A percentile compares a stretch with the other conserved stretches of the same genome.
phyloP scores from a whole-genome alignment of 2,113 vertebrate genomes.

The Austrofundulus limnaeus region DNA sequence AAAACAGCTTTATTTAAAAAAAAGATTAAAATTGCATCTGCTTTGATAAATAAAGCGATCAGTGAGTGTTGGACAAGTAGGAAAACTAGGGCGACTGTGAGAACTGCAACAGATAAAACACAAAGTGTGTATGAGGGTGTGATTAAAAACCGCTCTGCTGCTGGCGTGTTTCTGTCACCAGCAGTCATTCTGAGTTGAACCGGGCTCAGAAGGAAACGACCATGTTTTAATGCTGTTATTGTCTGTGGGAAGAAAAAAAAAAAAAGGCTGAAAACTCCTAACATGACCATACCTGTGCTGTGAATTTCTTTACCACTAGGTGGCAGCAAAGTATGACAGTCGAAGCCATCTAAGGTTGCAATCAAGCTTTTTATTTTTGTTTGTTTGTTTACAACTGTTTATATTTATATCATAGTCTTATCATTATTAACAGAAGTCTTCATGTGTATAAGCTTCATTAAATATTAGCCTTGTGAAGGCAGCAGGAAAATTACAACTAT shows the following conservation, averaged over 20 bases:
- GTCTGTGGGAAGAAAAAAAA: conserved; percentile 47
- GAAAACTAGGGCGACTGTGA: conserved; percentile 10
- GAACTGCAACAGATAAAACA: conserved; percentile 48
- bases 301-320: conserved; percentile 54
- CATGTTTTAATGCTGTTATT: conserved; percentile 81
- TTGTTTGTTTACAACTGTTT: too few relatives aligned
- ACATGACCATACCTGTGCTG: conserved; percentile 46
- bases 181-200: conserved; percentile 74
- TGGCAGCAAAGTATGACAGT: conserved; percentile 36
- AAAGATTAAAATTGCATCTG: conserved; percentile 8
- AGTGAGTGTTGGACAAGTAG: background rate
- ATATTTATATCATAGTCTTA: conserved; percentile 4
- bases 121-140: conserved; percentile 43
- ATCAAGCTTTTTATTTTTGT: background rate
- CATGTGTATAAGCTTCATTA: background rate
- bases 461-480: background rate
- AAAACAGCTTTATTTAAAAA: background rate
- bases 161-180: conserved; percentile 76
- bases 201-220: conserved; percentile 76
- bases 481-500: too few relatives aligned
- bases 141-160: conserved; percentile 54
- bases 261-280: conserved; percentile 24
- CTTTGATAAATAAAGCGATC: conserved; percentile 4
- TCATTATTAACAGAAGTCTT: background rate
- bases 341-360: too few relatives aligned